A percentile compares a stretch with the other conserved stretches of the same genome.
phyloP scores from a whole-genome alignment of 2,888 invertebrate genomes.

The Tupiocoris notatus region DNA sequence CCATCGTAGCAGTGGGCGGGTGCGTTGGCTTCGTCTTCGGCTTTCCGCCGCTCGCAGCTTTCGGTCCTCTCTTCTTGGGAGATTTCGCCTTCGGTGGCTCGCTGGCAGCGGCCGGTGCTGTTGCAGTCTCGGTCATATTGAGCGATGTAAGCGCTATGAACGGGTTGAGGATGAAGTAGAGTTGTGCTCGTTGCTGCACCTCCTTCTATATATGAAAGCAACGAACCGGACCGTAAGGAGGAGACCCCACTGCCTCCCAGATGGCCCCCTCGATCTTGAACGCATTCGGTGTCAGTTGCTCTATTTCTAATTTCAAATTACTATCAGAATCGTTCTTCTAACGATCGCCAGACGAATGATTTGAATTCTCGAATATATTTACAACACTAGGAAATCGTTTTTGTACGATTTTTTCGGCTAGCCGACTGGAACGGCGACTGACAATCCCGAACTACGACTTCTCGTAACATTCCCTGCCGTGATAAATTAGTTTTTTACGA shows the following conservation, averaged over 20 bases:
- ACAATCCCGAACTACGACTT: too few relatives aligned
- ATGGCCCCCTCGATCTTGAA: slow-evolving; percentile 41
- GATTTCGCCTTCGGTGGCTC: slow-evolving; percentile 30
- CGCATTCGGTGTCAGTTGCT: neutral
- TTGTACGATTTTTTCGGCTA: too few relatives aligned
- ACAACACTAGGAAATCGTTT: too few relatives aligned
- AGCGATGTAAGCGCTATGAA: neutral
- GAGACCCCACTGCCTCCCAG: neutral
- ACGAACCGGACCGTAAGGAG: slow-evolving; percentile 12
- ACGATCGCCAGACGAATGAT: too few relatives aligned
- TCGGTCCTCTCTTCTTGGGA: slow-evolving; percentile 11
- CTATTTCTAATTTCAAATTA: neutral
- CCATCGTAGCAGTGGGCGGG: slow-evolving; percentile 60
- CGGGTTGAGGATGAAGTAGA: neutral
- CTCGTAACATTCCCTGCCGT: too few relatives aligned
- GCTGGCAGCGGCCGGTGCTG: neutral
- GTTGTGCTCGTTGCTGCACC: neutral
- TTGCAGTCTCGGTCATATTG: neutral
- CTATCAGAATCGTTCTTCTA: neutral
- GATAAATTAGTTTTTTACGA: too few relatives aligned
- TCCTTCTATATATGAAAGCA: too few relatives aligned
- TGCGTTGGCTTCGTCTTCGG: slow-evolving; percentile 52
- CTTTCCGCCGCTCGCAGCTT: slow-evolving; percentile 6
- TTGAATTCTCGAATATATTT: too few relatives aligned
- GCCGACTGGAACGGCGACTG: too few relatives aligned